These are phyloP conservation scores for Rotaria magnacalcarata DNA, from an alignment of 2,888 invertebrate species.

Conservation along the genomic window DNA sequence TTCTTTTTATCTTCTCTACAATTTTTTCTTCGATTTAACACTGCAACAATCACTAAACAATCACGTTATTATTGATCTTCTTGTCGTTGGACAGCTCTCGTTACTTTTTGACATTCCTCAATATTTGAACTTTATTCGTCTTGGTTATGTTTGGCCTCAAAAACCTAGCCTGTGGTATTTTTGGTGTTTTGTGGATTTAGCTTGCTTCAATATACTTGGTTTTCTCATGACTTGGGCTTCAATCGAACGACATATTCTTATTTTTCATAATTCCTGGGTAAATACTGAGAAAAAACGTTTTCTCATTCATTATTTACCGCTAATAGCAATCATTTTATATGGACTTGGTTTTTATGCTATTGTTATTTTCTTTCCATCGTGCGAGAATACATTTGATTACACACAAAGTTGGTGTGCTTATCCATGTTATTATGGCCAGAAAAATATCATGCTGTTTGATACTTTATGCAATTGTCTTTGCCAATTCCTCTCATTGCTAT, in stretches of 20 bases:
- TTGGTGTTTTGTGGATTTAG: not conserved
- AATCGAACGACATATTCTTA: not conserved
- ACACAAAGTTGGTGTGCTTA: not conserved
- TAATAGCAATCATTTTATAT: not conserved
- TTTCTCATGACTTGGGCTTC: not conserved
- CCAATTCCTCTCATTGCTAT: not conserved
- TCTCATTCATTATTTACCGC: not conserved
- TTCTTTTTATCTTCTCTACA: not conserved
- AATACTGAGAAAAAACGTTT: not conserved
- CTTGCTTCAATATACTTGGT: not conserved
- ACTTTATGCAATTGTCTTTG: not conserved
- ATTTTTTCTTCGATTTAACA: not conserved
- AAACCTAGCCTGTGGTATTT: not conserved
- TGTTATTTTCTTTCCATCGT: not conserved
- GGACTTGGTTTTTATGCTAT: not conserved
- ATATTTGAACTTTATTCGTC: not conserved
- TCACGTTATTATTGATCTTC: not conserved
- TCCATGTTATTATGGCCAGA: not conserved
- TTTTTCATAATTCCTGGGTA: not conserved
- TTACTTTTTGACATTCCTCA: not conserved
- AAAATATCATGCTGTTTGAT: not conserved
- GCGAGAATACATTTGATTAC: not conserved
- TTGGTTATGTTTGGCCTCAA: not conserved
- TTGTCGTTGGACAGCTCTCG: not conserved
- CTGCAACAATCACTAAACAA: not conserved